A percentile compares a stretch with the other conserved stretches of the same genome.
Conservation (phyloP, 2,113 vertebrate species). For the Perca schrenkii region DNA sequence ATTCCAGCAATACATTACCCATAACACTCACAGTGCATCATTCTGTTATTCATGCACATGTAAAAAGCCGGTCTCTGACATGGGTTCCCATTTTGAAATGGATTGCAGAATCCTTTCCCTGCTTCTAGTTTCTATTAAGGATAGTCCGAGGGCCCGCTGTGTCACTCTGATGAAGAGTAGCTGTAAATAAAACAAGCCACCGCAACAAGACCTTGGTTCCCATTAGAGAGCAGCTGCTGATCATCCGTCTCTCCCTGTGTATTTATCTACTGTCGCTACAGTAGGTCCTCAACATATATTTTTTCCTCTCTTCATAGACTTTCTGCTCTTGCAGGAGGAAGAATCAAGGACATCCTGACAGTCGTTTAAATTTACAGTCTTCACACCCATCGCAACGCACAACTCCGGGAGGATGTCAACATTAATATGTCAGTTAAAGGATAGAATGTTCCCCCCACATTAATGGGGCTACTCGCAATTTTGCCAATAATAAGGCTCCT, state of each 20-base stretch:
- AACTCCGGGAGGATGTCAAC: slow-evolving; percentile 69
- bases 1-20: slow-evolving; percentile 62
- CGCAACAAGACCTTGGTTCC: slow-evolving; percentile 64
- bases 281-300: slow-evolving; percentile 24
- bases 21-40: slow-evolving; percentile 28
- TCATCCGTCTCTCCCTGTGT: slow-evolving; percentile 46
- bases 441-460: slow-evolving; percentile 42
- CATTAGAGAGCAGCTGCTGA: slow-evolving; percentile 58
- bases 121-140: slow-evolving; percentile 41
- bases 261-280: slow-evolving; percentile 45
- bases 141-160: slow-evolving; percentile 32
- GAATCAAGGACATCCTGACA: slow-evolving; percentile 73
- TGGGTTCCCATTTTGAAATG: slow-evolving; percentile 34
- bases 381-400: slow-evolving; percentile 41
- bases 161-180: slow-evolving; percentile 61
- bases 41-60: slow-evolving; percentile 38
- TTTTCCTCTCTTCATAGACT: neutral
- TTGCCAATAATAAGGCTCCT: slow-evolving; percentile 70
- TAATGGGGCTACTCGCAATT: slow-evolving; percentile 69
- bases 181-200: slow-evolving; percentile 64
- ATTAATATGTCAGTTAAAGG: slow-evolving; percentile 75
- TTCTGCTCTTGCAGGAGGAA: slow-evolving; percentile 26
- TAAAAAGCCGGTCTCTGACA: neutral
- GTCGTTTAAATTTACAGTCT: slow-evolving; percentile 66
- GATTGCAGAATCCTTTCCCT: slow-evolving; percentile 14